Evolutionary conservation across 2,888 invertebrate genomes (phyloP).

Genomic region (Troglohyphantes excavatus): DNA sequence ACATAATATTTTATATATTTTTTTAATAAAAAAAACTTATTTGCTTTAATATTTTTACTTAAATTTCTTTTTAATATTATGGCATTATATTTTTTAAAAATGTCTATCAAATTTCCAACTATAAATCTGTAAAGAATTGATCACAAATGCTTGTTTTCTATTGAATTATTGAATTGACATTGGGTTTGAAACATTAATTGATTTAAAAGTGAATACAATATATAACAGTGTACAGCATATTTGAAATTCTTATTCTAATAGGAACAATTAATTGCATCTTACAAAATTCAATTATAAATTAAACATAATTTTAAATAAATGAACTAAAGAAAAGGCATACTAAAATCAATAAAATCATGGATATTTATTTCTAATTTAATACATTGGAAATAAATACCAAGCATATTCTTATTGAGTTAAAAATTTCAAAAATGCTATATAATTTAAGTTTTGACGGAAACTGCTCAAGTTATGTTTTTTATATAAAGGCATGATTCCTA

Average conservation of each 20-base stretch:
- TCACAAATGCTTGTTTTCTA: constrained; percentile 50
- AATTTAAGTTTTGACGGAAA: constrained; percentile 63
- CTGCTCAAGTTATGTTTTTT: constrained; percentile 74
- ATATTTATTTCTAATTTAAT: not conserved
- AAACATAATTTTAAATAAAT: not conserved
- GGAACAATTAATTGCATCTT: not conserved
- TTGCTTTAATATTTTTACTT: too few species aligned
- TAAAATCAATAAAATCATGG: not conserved
- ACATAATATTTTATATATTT: too few species aligned
- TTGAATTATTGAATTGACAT: constrained; percentile 13
- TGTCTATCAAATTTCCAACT: too few species aligned
- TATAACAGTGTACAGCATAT: not conserved
- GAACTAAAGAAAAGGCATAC: not conserved
- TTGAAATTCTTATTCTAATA: constrained; percentile 12
- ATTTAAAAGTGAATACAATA: constrained; percentile 11
- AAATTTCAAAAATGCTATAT: constrained; percentile 31
- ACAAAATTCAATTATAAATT: not conserved
- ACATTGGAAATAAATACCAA: not conserved
- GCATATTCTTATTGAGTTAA: not conserved
- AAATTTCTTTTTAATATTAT: too few species aligned
- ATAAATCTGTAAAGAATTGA: constrained; percentile 42
- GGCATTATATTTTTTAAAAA: too few species aligned
- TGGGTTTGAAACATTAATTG: constrained; percentile 14
- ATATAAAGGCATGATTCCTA: constrained; percentile 70
- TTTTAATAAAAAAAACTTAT: too few species aligned